phyloP scores from a whole-genome alignment of 30 jellyfish, hydroid and myxozoan species.

The Clytia hemisphaerica region DNA sequence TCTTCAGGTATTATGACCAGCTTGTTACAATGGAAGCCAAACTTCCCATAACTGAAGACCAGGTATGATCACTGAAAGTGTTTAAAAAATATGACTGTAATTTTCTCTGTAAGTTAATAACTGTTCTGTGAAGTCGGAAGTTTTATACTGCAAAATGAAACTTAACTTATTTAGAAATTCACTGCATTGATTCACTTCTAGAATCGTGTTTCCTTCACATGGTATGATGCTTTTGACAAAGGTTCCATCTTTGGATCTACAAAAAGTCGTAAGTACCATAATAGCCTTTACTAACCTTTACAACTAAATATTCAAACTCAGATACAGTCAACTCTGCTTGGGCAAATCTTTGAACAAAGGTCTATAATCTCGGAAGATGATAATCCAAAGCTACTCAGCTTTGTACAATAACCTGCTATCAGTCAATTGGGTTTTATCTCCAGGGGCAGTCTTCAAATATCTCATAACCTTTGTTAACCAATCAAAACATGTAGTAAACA shows the following conservation, averaged over 20 bases:
- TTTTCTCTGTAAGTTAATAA: background rate
- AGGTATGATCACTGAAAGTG: conserved; percentile 33
- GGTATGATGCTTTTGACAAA: conserved; percentile 95
- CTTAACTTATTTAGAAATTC: background rate
- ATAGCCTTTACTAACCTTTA: too few relatives aligned
- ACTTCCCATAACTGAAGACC: conserved; percentile 91
- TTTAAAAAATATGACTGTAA: background rate
- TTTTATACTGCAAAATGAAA: background rate
- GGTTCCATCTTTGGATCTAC: conserved; percentile 86
- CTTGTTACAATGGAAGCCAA: conserved; percentile 75
- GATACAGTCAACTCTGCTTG: too few relatives aligned
- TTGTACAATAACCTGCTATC: background rate
- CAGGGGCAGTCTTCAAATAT: background rate
- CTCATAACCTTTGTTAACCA: too few relatives aligned
- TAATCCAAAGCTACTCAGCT: too few relatives aligned
- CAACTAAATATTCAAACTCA: too few relatives aligned
- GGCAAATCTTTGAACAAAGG: too few relatives aligned
- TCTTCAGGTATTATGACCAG: conserved; percentile 86
- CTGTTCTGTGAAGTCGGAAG: background rate
- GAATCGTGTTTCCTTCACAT: conserved; percentile 75
- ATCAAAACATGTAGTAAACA: background rate
- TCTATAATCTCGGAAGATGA: too few relatives aligned
- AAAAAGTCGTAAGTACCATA: conserved; percentile 51
- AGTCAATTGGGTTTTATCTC: background rate
- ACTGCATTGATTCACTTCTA: background rate